Evolutionary conservation across 92 coral and sea anemone genomes (phyloP).

Genomic region (Micromussa lordhowensis): DNA sequence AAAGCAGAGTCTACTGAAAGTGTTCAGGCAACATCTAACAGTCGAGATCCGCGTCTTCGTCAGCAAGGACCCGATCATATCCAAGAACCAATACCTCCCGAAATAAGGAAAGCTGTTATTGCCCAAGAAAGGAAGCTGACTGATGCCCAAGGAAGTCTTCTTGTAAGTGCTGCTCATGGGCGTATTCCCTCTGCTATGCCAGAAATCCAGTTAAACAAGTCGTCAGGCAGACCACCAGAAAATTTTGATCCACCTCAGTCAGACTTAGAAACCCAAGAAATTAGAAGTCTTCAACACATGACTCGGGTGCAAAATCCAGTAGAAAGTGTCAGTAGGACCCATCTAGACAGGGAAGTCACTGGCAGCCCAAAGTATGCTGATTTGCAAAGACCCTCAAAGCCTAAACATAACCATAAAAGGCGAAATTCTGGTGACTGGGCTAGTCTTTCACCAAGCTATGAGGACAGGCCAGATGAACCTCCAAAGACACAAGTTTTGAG

Average conservation of each 20-base stretch:
- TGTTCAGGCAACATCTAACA: conserved; percentile 31
- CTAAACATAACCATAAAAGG: conserved; percentile 35
- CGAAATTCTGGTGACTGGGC: conserved; percentile 44
- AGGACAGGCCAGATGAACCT: conserved; percentile 23
- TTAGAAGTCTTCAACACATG: conserved; percentile 35
- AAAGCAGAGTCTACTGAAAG: conserved; percentile 61
- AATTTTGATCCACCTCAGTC: background rate
- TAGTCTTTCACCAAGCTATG: conserved; percentile 4
- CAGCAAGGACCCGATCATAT: conserved; percentile 64
- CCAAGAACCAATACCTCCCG: conserved; percentile 21
- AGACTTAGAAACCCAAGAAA: background rate
- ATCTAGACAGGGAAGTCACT: conserved; percentile 35
- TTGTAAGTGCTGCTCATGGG: background rate
- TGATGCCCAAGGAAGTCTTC: conserved; percentile 2
- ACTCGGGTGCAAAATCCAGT: conserved; percentile 1
- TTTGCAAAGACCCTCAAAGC: background rate
- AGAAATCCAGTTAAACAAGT: background rate
- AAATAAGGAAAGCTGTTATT: background rate
- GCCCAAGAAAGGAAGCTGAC: conserved; percentile 19
- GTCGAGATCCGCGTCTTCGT: conserved; percentile 82
- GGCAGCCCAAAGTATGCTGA: conserved; percentile 40
- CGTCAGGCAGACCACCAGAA: background rate
- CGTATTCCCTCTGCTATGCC: background rate
- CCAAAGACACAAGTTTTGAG: conserved; percentile 16
- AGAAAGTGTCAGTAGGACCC: background rate